Conservation (phyloP, 2,113 vertebrate species). For the Nesospiza acunhae region DNA sequence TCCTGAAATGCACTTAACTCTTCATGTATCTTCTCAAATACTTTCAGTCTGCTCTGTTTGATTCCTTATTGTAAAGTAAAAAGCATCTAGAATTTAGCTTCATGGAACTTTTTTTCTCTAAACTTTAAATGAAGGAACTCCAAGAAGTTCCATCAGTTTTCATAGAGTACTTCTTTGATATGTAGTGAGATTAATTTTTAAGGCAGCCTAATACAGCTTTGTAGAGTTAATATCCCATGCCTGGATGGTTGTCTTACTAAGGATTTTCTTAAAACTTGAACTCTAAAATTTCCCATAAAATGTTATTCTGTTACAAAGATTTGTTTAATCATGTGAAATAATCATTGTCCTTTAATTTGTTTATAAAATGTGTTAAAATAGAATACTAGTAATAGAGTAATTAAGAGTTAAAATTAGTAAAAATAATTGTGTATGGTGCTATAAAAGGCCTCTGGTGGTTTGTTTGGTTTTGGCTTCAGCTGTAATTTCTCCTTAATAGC, state of each 20-base stretch:
- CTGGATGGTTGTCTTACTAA: neutral
- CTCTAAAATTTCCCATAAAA: neutral
- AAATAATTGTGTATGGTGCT: neutral
- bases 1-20: neutral
- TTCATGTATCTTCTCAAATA: neutral
- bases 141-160: neutral
- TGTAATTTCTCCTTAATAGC: neutral
- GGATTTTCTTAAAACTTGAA: neutral
- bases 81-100: neutral
- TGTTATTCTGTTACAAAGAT: neutral
- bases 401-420: neutral
- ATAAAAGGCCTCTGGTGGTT: neutral
- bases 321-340: neutral
- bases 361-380: neutral
- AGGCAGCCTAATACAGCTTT: neutral
- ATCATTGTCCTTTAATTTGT: neutral
- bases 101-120: neutral
- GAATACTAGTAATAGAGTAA: neutral
- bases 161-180: neutral
- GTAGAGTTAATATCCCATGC: neutral
- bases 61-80: neutral
- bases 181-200: neutral
- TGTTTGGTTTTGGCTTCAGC: neutral
- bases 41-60: neutral
- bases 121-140: neutral